phyloP scores from a whole-genome alignment of 2,113 vertebrate genomes.

The rat (Rattus norvegicus) region DNA sequence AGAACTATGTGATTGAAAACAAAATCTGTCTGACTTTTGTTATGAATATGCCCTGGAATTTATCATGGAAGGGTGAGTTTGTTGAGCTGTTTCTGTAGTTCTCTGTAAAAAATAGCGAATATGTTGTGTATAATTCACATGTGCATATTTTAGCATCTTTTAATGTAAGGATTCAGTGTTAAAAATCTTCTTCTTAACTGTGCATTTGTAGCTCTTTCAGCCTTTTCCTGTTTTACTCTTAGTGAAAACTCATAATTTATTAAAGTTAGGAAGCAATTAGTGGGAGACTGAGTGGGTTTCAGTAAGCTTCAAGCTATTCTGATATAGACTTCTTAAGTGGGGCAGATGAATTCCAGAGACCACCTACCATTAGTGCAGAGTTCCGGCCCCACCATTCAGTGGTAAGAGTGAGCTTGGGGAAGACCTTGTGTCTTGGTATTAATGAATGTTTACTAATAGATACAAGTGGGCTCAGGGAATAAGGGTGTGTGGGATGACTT shows the following conservation, averaged over 20 bases:
- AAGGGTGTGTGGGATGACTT: neutral
- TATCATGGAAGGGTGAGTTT: conserved; percentile 61
- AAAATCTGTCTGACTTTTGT: conserved; percentile 78
- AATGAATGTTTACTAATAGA: neutral
- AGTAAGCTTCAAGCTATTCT: neutral
- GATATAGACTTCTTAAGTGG: neutral
- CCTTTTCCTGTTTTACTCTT: conserved; percentile 34
- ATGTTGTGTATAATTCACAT: neutral
- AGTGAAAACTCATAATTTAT: neutral
- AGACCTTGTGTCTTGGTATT: conserved; percentile 1
- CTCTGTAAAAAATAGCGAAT: conserved; percentile 15
- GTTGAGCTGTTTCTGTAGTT: neutral
- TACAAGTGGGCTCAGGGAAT: neutral
- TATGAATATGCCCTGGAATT: conserved; percentile 77
- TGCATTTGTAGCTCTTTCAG: neutral
- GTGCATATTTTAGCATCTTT: neutral
- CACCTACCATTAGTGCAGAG: conserved; percentile 24
- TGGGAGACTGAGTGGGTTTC: neutral
- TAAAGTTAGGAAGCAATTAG: conserved; percentile 42
- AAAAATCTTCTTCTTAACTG: neutral
- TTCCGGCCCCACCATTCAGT: neutral
- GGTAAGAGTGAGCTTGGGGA: conserved; percentile 28
- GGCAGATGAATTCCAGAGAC: conserved; percentile 18
- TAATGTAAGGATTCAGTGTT: neutral
- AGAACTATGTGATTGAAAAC: conserved; percentile 84